Base-by-base conservation (phyloP, 92 coral and sea anemone species). In the Chrysogorgia sp. region DNA sequence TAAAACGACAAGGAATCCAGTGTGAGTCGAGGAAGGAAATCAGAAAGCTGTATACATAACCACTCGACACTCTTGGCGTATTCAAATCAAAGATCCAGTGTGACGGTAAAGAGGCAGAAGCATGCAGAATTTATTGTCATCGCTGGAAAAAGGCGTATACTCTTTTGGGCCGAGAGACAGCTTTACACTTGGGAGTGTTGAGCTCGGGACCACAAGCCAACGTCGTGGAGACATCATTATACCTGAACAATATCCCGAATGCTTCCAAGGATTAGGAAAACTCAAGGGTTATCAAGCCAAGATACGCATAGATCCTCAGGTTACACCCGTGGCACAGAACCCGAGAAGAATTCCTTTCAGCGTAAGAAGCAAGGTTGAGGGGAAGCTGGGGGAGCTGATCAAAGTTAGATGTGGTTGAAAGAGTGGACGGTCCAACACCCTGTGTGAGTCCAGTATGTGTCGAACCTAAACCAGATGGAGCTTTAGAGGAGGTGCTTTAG, bases 101-200 rank as follows among this genome's bases (percentile, higher is more conserved):
- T 40, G 65, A 48, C 33, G 81, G 86, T 4, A 81, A 79, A 62
- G 74, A 52, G 22, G 34, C 82, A 45, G 81, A 34, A n/a, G n/a
- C n/a, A n/a, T n/a, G 88, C 32, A 63, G 88, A 88, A 61, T 88
- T 88, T 52, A 68, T 81, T 9, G 89, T 84, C 30, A 63, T 88
- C 17, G 22, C 81, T 25, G 85, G 85, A 37, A 22, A 7, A 28
- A 77, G 84, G 45, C 66, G 58, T n/a, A n/a, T 28, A 34, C 77
- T 49, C 48, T 80, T n/a, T 57, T 67, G 14, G 77, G 84, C 45
- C 45, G 66, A 64, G 34, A 48, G 34, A 80, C 84, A 41, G 68
- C 68, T 20, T 24, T 63, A 45, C 45, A 67, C 56, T 53, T 67
- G 22, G 32, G 58, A 26, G 77, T 67, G 47, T 34, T 77, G 55